Percentiles rank a stretch among this genome's conserved stretches.
Evolutionary conservation across 2,113 vertebrate species (phyloP).

Genomic region (Morphnarchus princeps): DNA sequence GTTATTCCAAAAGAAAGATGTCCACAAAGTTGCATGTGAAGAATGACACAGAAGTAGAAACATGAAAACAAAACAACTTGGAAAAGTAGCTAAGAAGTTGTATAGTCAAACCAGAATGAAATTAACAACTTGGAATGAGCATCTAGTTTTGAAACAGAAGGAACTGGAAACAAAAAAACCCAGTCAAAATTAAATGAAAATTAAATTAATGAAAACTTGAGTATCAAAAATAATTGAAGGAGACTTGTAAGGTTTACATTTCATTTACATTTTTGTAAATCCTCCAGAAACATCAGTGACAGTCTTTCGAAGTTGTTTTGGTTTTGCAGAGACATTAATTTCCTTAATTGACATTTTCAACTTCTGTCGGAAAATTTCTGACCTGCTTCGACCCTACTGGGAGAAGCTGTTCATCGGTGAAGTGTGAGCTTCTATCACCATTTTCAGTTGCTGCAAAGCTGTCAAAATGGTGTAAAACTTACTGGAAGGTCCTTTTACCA

Average conservation of each 20-base stretch:
- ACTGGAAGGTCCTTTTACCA: not conserved
- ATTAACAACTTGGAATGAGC: not conserved
- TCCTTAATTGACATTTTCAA: not conserved
- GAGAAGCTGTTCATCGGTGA: not conserved
- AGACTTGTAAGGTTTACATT: not conserved
- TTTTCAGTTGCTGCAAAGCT: not conserved
- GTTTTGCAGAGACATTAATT: not conserved
- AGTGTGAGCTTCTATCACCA: not conserved
- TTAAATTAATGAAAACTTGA: not conserved
- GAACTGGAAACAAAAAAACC: not conserved
- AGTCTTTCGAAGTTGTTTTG: not conserved
- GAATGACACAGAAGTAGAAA: not conserved
- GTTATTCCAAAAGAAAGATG: not conserved
- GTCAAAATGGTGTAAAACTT: not conserved
- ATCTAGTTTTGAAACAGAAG: not conserved
- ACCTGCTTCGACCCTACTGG: not conserved
- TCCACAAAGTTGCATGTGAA: not conserved
- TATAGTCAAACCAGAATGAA: not conserved
- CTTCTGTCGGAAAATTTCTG: not conserved
- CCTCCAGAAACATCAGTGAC: not conserved
- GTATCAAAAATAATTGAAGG: not conserved
- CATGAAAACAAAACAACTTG: not conserved
- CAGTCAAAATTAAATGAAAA: not conserved
- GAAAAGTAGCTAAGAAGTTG: not conserved
- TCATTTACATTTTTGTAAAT: not conserved